phyloP scores from a whole-genome alignment of 2,888 invertebrate genomes.

The Hetaerina titia region DNA sequence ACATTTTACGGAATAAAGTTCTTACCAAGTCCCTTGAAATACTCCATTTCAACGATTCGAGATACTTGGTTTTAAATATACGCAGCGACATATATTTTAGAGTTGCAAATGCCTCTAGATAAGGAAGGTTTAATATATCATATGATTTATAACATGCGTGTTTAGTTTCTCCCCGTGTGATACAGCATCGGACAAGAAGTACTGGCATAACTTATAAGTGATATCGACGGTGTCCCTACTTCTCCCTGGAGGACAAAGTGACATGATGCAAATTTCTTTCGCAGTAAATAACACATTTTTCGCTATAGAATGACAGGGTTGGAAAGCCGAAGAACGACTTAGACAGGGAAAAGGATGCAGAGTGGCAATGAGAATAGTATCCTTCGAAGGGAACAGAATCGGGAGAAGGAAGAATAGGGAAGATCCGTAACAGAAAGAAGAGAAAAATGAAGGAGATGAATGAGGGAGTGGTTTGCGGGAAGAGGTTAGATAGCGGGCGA shows the following conservation, averaged over 20 bases:
- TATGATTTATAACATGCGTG: not conserved
- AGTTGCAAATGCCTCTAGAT: not conserved
- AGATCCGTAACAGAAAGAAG: not conserved
- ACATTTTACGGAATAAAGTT: too few species aligned
- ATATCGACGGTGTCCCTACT: not conserved
- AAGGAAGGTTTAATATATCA: not conserved
- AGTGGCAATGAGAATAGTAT: not conserved
- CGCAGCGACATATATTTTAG: too few species aligned
- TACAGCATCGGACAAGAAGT: not conserved
- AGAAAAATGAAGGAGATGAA: not conserved
- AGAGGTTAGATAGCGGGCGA: conserved; percentile 18
- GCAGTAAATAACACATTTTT: not conserved
- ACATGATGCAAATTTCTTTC: not conserved
- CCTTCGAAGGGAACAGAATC: not conserved
- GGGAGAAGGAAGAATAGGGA: not conserved
- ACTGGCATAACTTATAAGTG: not conserved
- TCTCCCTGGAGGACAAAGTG: not conserved
- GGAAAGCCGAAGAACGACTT: not conserved
- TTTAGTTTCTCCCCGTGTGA: not conserved
- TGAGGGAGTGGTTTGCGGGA: not conserved
- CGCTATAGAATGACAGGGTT: not conserved
- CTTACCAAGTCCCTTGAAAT: too few species aligned
- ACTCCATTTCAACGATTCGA: too few species aligned
- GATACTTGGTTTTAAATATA: too few species aligned
- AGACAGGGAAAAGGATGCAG: not conserved